Base-by-base conservation (phyloP, 2,888 invertebrate genomes). In the Apomyelois bistriatella region DNA sequence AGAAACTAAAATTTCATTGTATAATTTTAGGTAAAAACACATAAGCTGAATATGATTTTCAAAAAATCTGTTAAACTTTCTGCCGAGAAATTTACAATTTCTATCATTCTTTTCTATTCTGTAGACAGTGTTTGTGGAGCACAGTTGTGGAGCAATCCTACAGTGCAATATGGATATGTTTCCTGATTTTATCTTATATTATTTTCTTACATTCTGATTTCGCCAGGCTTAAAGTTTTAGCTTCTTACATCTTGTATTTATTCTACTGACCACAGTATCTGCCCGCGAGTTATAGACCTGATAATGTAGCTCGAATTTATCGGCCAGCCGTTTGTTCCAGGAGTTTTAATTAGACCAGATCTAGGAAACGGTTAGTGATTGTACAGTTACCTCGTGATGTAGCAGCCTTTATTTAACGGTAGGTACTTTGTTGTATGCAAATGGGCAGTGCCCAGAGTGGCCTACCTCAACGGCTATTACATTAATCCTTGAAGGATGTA, bases 271-370 rank as follows among this genome's bases (percentile, higher is more conserved):
- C 32, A 46, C 32, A 16, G 46, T 22, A 48, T 48, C 48, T 51
- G 71, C 66, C 64, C 60, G 66, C 65, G 69, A 74, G 76, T 78
- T 77, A 79, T 72, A 69, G 76, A 76, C 76, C 76, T 67, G 80
- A 83, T 81, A 78, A 79, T 79, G 68, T 71, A 64, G 60, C 62
- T 60, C 62, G 63, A 65, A 68, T 71, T 71, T 74, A 77, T 76
- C 74, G 68, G 61, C 58, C 60, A 56, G 60, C 63, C 59, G 69
- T 66, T 72, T 69, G 68, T 70, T 69, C 65, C 56, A 56, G 58
- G 56, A 60, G 64, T 69, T 69, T 69, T 77, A 74, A 79, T 79
- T 76, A 69, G 65, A 53, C 52, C 64, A 63, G 57, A 60, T 63
- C 59, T 60, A 55, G 57, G 57, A 60, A 47, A 40, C 58, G 49